These are phyloP conservation scores for Pteropus alecto DNA, from an alignment of 2,113 vertebrate species.

Conservation along the genomic window DNA sequence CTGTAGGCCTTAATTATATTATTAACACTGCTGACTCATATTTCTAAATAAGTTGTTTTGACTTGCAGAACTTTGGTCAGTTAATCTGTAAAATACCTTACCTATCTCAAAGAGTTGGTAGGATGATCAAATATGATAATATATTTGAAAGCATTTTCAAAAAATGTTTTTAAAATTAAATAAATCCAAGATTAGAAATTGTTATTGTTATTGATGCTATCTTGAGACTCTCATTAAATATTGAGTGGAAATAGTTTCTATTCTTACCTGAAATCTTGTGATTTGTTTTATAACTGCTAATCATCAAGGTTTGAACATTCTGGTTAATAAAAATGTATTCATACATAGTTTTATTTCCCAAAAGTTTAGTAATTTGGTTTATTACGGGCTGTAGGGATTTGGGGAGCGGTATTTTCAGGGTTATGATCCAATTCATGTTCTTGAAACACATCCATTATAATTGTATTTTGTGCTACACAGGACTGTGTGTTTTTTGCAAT, in stretches of 20 bases:
- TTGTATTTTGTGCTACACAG: slow-evolving; percentile 25
- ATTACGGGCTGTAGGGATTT: background rate
- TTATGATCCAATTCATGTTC: background rate
- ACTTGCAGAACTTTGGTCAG: background rate
- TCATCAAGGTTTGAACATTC: background rate
- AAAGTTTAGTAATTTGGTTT: slow-evolving; percentile 44
- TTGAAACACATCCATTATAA: slow-evolving; percentile 14
- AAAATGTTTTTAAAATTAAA: background rate
- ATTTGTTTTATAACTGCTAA: background rate
- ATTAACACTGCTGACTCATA: background rate
- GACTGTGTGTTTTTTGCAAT: slow-evolving; percentile 52
- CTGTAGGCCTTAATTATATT: background rate
- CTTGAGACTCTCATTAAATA: background rate
- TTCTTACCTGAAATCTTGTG: background rate
- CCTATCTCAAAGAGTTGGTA: background rate
- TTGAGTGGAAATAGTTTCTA: background rate
- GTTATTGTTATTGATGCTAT: background rate
- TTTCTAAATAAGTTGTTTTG: background rate
- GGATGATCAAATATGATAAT: background rate
- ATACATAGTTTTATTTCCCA: background rate
- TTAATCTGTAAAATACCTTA: slow-evolving; percentile 24
- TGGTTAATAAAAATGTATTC: slow-evolving; percentile 34
- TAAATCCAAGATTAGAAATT: background rate
- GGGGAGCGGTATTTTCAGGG: background rate
- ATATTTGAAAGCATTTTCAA: background rate